Conservation (phyloP, 2,888 invertebrate genomes). For the Lepidochrysops patricia region DNA sequence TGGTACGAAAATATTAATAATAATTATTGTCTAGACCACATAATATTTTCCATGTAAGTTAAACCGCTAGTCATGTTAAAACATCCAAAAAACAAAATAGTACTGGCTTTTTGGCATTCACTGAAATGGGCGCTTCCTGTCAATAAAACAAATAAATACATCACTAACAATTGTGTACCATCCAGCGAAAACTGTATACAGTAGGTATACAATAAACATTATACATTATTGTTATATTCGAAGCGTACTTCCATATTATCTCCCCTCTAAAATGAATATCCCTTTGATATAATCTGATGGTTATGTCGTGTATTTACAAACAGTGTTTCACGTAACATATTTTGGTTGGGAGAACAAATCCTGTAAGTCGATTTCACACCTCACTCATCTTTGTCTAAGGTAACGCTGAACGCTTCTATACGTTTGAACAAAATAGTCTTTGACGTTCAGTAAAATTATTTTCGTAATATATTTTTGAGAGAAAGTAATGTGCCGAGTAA, state of each 20-base stretch:
- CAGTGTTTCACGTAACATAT: background rate
- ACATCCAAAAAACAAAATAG: background rate
- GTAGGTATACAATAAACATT: no score
- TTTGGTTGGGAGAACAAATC: slow-evolving; percentile 5
- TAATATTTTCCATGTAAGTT: background rate
- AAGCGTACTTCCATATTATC: no score
- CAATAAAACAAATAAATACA: no score
- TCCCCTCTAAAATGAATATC: no score
- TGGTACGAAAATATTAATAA: background rate
- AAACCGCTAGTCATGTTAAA: background rate
- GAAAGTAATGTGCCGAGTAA: no score
- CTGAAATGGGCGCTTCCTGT: no score
- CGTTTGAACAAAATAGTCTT: background rate
- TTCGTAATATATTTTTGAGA: background rate
- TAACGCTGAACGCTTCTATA: background rate
- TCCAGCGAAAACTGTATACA: no score
- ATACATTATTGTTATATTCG: no score
- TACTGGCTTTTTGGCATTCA: background rate
- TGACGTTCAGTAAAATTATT: background rate
- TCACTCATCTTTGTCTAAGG: slow-evolving; percentile 1
- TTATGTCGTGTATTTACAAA: background rate
- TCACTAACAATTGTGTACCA: no score
- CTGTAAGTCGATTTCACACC: slow-evolving; percentile 3
- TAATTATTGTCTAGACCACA: background rate
- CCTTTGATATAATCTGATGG: background rate